Evolutionary conservation across 2,113 vertebrate species (phyloP).

Genomic region (Melanocharis versteri): DNA sequence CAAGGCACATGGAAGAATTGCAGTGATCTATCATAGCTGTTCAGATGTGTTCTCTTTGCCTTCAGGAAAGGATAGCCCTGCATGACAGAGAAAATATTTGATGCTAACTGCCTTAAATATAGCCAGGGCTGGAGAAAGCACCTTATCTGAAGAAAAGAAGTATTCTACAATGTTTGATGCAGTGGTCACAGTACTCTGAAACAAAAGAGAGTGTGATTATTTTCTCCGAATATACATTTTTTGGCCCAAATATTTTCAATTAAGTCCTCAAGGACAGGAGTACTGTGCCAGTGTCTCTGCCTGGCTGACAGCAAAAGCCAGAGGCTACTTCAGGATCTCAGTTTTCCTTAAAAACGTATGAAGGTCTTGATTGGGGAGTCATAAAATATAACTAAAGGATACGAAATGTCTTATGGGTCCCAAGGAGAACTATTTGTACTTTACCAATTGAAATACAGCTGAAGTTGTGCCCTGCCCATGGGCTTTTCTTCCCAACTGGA

Average conservation of each 20-base stretch:
- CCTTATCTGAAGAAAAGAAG: background rate
- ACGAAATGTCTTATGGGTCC: background rate
- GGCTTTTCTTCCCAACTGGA: background rate
- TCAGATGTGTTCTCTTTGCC: background rate
- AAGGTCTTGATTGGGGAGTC: background rate
- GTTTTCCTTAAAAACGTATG: background rate
- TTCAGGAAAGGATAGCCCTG: background rate
- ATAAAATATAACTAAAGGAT: background rate
- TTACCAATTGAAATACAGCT: background rate
- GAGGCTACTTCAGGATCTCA: background rate
- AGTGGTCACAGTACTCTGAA: background rate
- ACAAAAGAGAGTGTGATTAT: background rate
- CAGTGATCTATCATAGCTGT: background rate
- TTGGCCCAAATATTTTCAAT: background rate
- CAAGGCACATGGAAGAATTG: background rate
- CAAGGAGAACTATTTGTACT: background rate
- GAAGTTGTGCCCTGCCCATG: background rate
- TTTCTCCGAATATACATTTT: background rate
- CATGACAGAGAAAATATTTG: background rate
- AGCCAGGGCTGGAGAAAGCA: background rate
- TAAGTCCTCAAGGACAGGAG: background rate
- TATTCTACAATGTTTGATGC: background rate
- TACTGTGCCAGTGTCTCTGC: background rate
- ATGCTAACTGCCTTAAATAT: background rate
- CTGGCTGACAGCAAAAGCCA: background rate